Conservation (phyloP, 1,140 invertebrate genomes). For the Temnothorax longispinosus region DNA sequence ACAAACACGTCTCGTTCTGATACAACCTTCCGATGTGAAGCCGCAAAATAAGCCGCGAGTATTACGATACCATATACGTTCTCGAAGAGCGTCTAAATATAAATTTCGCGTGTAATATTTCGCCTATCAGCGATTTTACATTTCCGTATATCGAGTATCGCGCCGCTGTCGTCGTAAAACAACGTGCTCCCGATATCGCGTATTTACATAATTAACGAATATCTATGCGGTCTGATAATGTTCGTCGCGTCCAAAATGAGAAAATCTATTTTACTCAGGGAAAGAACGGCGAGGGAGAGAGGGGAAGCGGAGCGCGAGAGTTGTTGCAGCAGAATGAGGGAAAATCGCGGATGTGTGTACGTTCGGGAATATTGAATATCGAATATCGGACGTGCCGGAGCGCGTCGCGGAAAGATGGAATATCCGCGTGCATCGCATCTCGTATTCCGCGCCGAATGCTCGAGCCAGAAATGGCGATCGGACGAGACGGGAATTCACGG, state of each 20-base stretch:
- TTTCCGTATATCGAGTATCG: conserved; percentile 23
- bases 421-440: conserved; percentile 19
- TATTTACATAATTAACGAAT: conserved; percentile 57
- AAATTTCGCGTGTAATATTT: conserved; percentile 6
- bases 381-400: conserved; percentile 49
- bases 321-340: neutral
- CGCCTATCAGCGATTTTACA: neutral
- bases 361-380: conserved; percentile 55
- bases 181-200: neutral
- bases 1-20: neutral
- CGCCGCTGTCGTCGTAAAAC: conserved; percentile 4
- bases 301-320: too few relatives aligned
- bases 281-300: neutral
- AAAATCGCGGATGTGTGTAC: conserved; percentile 8
- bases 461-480: conserved; percentile 48
- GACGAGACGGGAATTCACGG: conserved; percentile 33
- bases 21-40: neutral
- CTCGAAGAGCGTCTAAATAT: conserved; percentile 14
- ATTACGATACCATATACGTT: conserved; percentile 7
- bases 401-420: conserved; percentile 38
- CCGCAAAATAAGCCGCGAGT: neutral
- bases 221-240: conserved; percentile 13
- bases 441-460: conserved; percentile 24
- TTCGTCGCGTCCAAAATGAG: conserved; percentile 4
- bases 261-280: conserved; percentile 29